Percentiles rank a stretch among this genome's conserved stretches.
These are phyloP conservation scores for Bombus turneri DNA, from an alignment of 1,140 invertebrate species.

Conservation along the genomic window DNA sequence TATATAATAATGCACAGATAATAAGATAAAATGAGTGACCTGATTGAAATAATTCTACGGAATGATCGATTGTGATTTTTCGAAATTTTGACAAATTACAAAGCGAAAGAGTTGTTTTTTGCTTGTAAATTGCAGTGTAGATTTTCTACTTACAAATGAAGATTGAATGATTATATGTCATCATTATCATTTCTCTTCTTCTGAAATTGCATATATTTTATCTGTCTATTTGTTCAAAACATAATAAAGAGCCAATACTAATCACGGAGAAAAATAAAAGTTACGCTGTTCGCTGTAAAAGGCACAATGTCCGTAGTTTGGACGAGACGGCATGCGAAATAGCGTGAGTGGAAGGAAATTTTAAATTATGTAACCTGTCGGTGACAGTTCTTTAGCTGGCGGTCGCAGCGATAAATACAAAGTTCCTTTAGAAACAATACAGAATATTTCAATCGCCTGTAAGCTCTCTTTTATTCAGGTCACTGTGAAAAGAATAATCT, in stretches of 20 bases:
- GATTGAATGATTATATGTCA: no score
- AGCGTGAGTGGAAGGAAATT: conserved; percentile 53
- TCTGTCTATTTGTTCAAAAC: background rate
- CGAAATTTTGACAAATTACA: no score
- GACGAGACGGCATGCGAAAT: conserved; percentile 61
- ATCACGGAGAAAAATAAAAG: background rate
- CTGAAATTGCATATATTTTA: no score
- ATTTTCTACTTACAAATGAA: no score
- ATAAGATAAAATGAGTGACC: no score
- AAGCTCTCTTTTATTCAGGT: conserved; percentile 17
- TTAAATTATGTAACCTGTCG: conserved; percentile 64
- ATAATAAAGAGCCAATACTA: conserved; percentile 39
- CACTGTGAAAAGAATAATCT: conserved; percentile 44
- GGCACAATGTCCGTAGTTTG: conserved; percentile 22
- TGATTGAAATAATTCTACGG: no score
- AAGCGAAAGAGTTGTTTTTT: no score
- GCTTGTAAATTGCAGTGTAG: no score
- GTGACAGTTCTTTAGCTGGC: conserved; percentile 56
- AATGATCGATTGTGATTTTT: no score
- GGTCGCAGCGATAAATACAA: conserved; percentile 55
- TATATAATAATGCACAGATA: no score
- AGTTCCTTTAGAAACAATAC: conserved; percentile 56
- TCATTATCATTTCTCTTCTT: no score
- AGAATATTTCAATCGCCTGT: conserved; percentile 45
- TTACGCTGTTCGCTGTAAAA: conserved; percentile 32